A percentile compares a stretch with the other conserved stretches of the same genome.
Conservation (phyloP, 1,140 invertebrate species). For the Cyrtorhinus lividipennis region DNA sequence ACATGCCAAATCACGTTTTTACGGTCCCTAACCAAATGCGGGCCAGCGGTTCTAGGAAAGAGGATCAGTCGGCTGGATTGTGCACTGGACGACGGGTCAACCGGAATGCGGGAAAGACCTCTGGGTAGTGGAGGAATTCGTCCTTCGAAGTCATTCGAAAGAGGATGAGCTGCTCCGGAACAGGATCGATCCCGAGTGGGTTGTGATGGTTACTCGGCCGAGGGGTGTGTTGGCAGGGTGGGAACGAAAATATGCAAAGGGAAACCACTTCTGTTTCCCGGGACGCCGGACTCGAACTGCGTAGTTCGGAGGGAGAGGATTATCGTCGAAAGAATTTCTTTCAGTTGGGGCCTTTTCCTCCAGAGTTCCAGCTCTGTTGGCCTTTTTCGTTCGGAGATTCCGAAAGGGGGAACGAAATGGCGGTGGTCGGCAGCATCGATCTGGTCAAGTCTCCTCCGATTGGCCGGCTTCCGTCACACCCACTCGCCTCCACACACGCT, state of each 20-base stretch:
- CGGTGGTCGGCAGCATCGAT: slow-evolving; percentile 4
- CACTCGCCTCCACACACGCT: background rate
- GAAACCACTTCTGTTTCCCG: background rate
- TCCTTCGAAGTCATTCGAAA: background rate
- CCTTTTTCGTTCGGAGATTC: no score
- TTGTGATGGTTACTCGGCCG: no score
- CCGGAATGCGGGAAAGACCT: background rate
- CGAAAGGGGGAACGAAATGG: background rate
- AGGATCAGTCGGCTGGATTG: no score
- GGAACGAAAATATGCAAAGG: background rate
- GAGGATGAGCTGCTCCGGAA: background rate
- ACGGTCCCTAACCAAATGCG: no score
- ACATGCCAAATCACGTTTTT: no score
- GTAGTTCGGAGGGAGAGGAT: no score
- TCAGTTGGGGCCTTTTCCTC: no score
- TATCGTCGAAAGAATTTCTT: no score
- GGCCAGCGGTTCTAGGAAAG: no score
- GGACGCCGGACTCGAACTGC: no score
- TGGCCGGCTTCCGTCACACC: background rate
- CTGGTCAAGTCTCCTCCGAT: background rate
- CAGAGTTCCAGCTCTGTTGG: no score
- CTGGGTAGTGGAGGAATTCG: background rate
- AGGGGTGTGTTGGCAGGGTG: background rate
- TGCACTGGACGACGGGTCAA: background rate
- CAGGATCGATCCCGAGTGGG: no score